These are phyloP conservation scores for Chionis minor DNA, from an alignment of 2,113 vertebrate species.

Conservation along the genomic window DNA sequence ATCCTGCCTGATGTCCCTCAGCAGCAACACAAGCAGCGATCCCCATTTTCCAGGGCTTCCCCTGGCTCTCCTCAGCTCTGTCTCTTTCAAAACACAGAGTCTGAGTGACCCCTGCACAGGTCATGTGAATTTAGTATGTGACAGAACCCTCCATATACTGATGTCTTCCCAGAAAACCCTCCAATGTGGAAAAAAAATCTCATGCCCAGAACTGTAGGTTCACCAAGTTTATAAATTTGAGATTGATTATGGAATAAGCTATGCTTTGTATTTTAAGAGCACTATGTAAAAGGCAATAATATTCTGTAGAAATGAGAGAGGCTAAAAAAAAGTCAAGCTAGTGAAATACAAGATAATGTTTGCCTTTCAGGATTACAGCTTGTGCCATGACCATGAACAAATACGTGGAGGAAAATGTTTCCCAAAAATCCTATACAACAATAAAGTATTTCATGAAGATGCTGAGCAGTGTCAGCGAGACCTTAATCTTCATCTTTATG, in stretches of 20 bases:
- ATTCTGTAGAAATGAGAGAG: neutral
- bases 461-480: slow-evolving; percentile 94
- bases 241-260: neutral
- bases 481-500: slow-evolving; percentile 98
- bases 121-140: neutral
- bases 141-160: neutral
- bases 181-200: neutral
- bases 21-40: neutral
- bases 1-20: neutral
- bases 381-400: slow-evolving; percentile 98
- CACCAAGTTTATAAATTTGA: neutral
- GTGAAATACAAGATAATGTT: neutral
- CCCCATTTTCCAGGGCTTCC: neutral
- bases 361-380: slow-evolving; percentile 85
- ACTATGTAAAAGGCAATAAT: neutral
- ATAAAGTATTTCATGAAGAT: slow-evolving; percentile 97
- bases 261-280: neutral
- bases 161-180: neutral
- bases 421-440: slow-evolving; percentile 93
- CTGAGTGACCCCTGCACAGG: neutral
- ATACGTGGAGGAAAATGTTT: slow-evolving; percentile 96
- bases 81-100: neutral
- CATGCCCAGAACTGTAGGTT: neutral
- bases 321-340: neutral
- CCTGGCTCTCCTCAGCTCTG: neutral